phyloP scores from a whole-genome alignment of 1,140 invertebrate genomes.

The Oedothorax gibbosus region DNA sequence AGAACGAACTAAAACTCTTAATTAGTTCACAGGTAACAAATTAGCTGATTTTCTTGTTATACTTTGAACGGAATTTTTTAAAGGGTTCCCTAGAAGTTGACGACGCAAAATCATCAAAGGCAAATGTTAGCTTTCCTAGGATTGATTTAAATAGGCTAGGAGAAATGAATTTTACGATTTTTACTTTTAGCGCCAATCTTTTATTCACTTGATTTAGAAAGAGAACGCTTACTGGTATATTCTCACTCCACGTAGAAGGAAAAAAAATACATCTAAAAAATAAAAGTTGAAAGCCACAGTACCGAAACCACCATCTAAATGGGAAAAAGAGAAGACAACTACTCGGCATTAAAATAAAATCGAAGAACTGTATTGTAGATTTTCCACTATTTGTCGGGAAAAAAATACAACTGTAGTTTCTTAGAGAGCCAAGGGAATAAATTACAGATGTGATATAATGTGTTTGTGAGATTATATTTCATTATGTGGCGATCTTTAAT shows the following conservation, averaged over 20 bases:
- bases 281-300: constrained; percentile 9
- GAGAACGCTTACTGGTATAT: constrained; percentile 52
- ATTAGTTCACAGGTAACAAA: constrained; percentile 38
- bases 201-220: constrained; percentile 47
- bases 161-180: constrained; percentile 60
- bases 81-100: constrained; percentile 45
- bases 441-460: constrained; percentile 60
- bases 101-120: constrained; percentile 30
- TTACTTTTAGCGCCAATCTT: constrained; percentile 61
- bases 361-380: constrained; percentile 54
- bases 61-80: constrained; percentile 21
- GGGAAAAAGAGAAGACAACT: no score
- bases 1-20: constrained; percentile 9
- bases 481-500: constrained; percentile 47
- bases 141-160: constrained; percentile 52
- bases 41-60: constrained; percentile 52
- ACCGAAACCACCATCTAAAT: background rate
- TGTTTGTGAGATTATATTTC: constrained; percentile 60
- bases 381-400: constrained; percentile 57
- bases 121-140: constrained; percentile 57
- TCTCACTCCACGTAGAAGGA: constrained; percentile 57
- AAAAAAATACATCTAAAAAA: constrained; percentile 12
- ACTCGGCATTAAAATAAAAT: background rate
- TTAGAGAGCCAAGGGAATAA: constrained; percentile 60
- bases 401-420: constrained; percentile 58